Base-by-base conservation (phyloP, 2,113 vertebrate genomes). In the Mirza zaza region DNA sequence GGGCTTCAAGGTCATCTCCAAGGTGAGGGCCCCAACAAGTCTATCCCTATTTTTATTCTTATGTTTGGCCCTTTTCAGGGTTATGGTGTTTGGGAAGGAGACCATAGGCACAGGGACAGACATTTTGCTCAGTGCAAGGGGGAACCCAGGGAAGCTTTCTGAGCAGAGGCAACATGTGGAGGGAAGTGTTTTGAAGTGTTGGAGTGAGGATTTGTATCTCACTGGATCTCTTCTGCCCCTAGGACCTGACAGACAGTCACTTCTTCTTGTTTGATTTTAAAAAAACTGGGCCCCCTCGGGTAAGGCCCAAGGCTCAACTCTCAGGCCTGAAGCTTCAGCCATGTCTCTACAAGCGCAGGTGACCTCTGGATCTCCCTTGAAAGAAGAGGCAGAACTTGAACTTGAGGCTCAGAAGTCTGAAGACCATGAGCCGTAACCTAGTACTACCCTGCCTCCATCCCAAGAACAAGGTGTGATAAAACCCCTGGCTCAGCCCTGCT, bases 301-400 rank as follows among this genome's bases (percentile, higher is more conserved):
- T 98, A 11, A 94, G 96, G 5, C 96, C 98, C 36, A 96, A 96
- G 13, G 97, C 96, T 42, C 98, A 97, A 73, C 98, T 98, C 23
- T 96, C 96, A 7, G 98, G 98, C 42, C 98, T 99, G 77, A 97
- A 98, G 91, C 98, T 99, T 94, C 99, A 97, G 85, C 99, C 99
- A 0, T 99, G 99, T 97, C 77, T 99, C 42, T 99, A 99, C 97
- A 99, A 99, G 98, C 99, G 99, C 90, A 98, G 99, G 95, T 99
- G 98, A 99, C 63, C 50, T 82, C 8, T 95, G 95, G 9, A 80
- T 11, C 8, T 55, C 42, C 48, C 50, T 34, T 82, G 63, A n/a
- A 86, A 52, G 7, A 18, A 59, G 80, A 84, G 6, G 59, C 85
- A 55, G n/a, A 34, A 50, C 42, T 95, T 39, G 7, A 52, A 82